Evolutionary conservation across 1,140 invertebrate genomes (phyloP).

Genomic region (Drosophila parvula): DNA sequence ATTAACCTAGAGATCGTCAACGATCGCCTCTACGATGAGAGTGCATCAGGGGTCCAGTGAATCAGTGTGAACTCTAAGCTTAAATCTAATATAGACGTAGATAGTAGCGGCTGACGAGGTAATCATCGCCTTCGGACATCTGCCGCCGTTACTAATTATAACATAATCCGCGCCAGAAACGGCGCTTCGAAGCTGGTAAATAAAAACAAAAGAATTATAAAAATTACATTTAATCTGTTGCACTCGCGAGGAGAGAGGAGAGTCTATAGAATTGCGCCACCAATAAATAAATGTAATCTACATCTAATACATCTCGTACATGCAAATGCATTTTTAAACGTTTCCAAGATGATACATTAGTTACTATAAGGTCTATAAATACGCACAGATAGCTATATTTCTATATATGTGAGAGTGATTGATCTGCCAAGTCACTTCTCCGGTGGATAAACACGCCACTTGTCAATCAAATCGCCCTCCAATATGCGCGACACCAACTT

Average conservation of each 20-base stretch:
- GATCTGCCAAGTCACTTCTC: constrained; percentile 11
- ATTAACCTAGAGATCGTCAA: constrained; percentile 65
- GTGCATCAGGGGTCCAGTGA: not conserved
- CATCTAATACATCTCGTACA: constrained; percentile 18
- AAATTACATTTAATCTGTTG: constrained; percentile 33
- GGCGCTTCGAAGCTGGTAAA: constrained; percentile 8
- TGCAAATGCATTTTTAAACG: constrained; percentile 32
- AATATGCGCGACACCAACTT: constrained; percentile 49
- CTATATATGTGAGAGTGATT: constrained; percentile 12
- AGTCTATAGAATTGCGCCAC: constrained; percentile 25
- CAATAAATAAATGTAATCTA: constrained; percentile 51
- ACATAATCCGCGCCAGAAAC: constrained; percentile 4
- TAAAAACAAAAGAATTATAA: constrained; percentile 23
- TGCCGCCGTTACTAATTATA: constrained; percentile 7
- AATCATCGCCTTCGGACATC: constrained; percentile 20
- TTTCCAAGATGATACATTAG: not conserved
- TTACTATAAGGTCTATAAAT: not conserved
- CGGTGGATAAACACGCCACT: constrained; percentile 47
- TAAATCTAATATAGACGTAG: not conserved
- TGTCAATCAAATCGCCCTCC: constrained; percentile 62
- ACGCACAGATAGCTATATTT: constrained; percentile 1
- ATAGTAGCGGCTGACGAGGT: constrained; percentile 1
- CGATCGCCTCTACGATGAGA: constrained; percentile 65
- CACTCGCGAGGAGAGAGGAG: not conserved
- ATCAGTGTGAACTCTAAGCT: not conserved